Percentiles rank a stretch among this genome's conserved stretches.
phyloP scores from a whole-genome alignment of 2,797 vertebrate species.

The Orientallactaga sibirica region DNA sequence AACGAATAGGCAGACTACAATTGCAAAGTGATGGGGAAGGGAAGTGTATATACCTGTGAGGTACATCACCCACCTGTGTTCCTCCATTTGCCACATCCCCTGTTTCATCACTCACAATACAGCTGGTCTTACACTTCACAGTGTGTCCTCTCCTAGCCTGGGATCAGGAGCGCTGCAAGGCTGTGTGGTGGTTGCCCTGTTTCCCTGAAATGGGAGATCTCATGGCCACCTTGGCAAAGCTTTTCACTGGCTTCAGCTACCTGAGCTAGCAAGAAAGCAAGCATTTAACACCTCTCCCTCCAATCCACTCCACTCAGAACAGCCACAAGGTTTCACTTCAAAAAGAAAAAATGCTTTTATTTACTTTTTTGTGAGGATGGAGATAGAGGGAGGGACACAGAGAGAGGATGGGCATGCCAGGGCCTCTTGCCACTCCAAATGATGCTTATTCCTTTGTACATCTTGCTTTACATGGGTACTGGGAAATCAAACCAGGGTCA shows the following conservation, averaged over 20 bases:
- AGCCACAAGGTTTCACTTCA: neutral
- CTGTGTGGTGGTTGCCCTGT: neutral
- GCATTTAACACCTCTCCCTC: neutral
- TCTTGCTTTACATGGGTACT: no score
- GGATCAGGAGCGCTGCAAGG: neutral
- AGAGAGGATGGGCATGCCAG: no score
- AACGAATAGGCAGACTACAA: neutral
- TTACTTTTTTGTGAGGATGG: no score
- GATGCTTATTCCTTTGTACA: no score
- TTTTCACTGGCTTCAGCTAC: neutral
- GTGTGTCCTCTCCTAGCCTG: neutral
- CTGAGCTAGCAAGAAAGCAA: neutral
- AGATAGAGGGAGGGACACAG: no score
- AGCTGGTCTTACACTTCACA: neutral
- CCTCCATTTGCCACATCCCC: rapidly evolving
- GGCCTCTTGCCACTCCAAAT: no score
- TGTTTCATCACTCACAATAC: neutral
- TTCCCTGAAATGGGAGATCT: neutral
- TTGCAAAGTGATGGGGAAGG: rapidly evolving
- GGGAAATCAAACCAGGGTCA: no score
- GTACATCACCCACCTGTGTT: no score
- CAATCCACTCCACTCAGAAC: neutral
- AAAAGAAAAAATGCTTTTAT: neutral
- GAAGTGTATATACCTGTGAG: rapidly evolving
- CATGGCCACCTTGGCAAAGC: neutral